phyloP scores from a whole-genome alignment of 2,888 invertebrate genomes.

The Diarsia rubi region DNA sequence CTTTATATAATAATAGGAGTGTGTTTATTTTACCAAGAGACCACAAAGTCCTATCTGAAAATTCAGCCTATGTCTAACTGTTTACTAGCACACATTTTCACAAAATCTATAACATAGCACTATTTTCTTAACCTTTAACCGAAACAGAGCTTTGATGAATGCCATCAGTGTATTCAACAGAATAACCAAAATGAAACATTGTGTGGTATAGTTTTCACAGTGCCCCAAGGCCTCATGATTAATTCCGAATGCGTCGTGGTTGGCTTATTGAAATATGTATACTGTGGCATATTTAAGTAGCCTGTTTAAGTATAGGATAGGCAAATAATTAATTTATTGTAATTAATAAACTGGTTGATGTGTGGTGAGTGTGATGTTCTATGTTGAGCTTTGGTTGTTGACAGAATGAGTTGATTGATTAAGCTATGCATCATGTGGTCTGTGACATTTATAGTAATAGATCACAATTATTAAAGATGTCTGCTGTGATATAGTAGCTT shows the following conservation, averaged over 20 bases:
- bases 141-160: conserved; percentile 1
- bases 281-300: conserved; percentile 40
- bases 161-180: conserved; percentile 17
- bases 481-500: neutral
- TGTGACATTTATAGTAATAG: conserved; percentile 18
- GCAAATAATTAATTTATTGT: conserved; percentile 43
- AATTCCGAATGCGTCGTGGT: conserved; percentile 51
- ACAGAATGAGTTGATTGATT: conserved; percentile 25
- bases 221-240: conserved; percentile 48
- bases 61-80: neutral
- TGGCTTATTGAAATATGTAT: conserved; percentile 56
- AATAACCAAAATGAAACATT: conserved; percentile 29
- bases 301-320: conserved; percentile 29
- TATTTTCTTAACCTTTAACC: conserved; percentile 14
- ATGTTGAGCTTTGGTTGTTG: neutral
- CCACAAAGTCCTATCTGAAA: neutral
- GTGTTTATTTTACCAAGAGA: neutral
- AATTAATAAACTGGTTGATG: conserved; percentile 19
- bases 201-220: conserved; percentile 44
- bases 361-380: neutral
- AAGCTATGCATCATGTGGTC: conserved; percentile 17
- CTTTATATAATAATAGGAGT: neutral
- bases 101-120: conserved; percentile 1
- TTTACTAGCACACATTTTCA: neutral
- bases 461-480: neutral